Evolutionary conservation across 2,797 vertebrate species (phyloP).

Genomic region (Natrix natrix): DNA sequence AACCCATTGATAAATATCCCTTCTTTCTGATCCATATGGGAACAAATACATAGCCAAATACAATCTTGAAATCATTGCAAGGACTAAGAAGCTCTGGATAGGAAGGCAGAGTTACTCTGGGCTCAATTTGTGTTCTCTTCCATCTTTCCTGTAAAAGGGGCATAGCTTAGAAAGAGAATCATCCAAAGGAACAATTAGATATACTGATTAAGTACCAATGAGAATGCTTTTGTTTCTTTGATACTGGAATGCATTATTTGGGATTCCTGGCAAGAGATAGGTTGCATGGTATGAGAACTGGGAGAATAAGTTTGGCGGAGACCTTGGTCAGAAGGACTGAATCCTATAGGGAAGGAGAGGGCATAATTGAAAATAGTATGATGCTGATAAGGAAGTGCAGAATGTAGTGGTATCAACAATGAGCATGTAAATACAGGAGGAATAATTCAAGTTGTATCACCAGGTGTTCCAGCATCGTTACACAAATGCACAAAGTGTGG

Average conservation of each 20-base stretch:
- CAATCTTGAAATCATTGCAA: not conserved
- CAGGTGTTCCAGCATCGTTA: not conserved
- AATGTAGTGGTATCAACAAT: not conserved
- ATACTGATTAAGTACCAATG: not conserved
- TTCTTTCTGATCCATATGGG: not conserved
- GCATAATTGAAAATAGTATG: not conserved
- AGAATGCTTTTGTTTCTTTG: not conserved
- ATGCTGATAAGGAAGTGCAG: not conserved
- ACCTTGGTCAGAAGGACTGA: not conserved
- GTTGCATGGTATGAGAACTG: not conserved
- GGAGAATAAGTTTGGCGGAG: not conserved
- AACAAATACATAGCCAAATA: not conserved
- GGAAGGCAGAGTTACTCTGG: not conserved
- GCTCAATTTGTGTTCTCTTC: not conserved
- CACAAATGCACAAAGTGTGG: not conserved
- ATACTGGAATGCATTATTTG: not conserved
- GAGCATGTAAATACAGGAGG: not conserved
- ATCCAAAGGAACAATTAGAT: not conserved
- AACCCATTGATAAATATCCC: not conserved
- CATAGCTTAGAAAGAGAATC: not conserved
- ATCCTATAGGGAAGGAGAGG: not conserved
- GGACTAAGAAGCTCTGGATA: not conserved
- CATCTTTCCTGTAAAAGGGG: not conserved
- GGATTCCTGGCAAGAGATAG: not conserved
- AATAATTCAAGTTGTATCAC: not conserved